Evolutionary conservation across 2,797 vertebrate species (phyloP).

Genomic region (Alcedo atthis): DNA sequence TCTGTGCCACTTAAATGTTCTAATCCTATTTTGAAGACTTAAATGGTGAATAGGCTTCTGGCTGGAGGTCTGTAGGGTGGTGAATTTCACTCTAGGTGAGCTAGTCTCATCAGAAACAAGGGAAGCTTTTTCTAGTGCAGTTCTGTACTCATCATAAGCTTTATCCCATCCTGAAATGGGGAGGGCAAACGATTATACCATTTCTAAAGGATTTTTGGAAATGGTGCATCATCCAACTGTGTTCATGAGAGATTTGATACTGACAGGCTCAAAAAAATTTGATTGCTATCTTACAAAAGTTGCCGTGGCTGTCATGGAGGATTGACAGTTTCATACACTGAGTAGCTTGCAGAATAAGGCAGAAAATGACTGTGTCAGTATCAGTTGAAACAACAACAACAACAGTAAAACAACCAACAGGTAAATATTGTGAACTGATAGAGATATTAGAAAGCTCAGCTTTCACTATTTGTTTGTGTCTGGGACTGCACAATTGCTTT

Average conservation of each 20-base stretch:
- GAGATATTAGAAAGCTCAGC: background rate
- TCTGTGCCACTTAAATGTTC: background rate
- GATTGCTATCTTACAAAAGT: background rate
- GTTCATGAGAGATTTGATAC: background rate
- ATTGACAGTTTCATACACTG: background rate
- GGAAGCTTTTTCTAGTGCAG: background rate
- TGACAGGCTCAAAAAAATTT: background rate
- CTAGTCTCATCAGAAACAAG: background rate
- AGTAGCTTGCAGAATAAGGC: background rate
- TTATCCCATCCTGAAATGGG: background rate
- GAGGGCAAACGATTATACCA: background rate
- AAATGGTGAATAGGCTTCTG: background rate
- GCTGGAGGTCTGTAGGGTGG: background rate
- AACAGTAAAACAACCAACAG: background rate
- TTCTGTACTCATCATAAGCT: background rate
- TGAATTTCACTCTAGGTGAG: background rate
- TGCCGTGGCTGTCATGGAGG: background rate
- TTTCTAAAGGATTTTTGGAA: background rate
- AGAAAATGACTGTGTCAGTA: background rate
- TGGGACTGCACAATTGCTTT: background rate
- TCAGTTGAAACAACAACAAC: background rate
- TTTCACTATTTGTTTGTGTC: background rate
- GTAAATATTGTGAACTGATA: background rate
- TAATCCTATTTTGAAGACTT: slow-evolving; percentile 18
- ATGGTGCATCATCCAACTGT: background rate